These are phyloP conservation scores for Felis catus DNA, from an alignment of 2,113 vertebrate genomes.

Conservation along the genomic window DNA sequence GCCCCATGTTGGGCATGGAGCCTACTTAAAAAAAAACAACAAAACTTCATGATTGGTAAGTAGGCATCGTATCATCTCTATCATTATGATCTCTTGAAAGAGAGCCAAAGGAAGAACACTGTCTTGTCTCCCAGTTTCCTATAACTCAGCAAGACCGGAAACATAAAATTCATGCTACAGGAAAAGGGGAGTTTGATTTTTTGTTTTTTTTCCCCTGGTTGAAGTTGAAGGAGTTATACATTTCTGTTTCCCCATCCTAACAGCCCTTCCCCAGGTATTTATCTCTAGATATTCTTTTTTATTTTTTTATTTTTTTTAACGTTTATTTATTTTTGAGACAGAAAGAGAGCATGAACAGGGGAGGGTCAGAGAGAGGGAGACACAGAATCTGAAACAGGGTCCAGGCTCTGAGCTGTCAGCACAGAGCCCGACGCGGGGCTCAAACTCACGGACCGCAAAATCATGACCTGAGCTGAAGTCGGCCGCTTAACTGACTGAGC, in stretches of 20 bases:
- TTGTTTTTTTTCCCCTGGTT: not conserved
- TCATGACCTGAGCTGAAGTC: no score
- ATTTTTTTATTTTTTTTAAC: no score
- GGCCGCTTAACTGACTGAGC: no score
- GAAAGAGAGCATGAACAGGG: no score
- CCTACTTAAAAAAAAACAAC: no score
- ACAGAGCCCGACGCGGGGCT: no score
- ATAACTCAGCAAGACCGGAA: not conserved
- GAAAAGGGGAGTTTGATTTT: not conserved
- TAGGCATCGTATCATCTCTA: not conserved
- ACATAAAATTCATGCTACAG: not conserved
- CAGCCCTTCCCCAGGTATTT: not conserved
- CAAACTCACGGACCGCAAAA: no score
- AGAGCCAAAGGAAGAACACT: not conserved
- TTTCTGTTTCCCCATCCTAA: not conserved
- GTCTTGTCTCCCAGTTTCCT: constrained; percentile 2
- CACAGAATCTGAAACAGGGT: no score
- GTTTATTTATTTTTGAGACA: no score
- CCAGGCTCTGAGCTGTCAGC: no score
- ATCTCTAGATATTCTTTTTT: not conserved
- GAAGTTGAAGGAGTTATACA: not conserved
- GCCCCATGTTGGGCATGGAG: no score
- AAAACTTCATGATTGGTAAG: not conserved
- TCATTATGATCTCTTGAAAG: not conserved
- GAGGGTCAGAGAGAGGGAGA: no score